Evolutionary conservation across 2,888 invertebrate species (phyloP), one percentile per base, ranked within the genome.

Genomic region (Acheta domesticus): DNA sequence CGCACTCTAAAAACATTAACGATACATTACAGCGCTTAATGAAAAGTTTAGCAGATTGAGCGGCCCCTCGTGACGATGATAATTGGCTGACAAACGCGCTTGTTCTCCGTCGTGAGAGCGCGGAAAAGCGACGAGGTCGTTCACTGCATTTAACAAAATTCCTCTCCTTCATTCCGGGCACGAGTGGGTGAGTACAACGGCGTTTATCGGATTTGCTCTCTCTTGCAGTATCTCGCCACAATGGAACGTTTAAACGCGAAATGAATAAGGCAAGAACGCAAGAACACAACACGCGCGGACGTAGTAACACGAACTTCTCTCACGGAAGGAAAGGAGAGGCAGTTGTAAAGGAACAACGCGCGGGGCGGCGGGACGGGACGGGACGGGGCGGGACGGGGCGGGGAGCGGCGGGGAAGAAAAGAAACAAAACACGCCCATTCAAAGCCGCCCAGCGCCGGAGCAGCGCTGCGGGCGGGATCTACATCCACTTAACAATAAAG

Each of bases 371-470:
- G n/a, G 62, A 14, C 4, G 62, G 62, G 36, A 36, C 36, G 36
- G 36, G 36, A 0, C 36, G 36, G 5, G 36, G 0, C 36, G 36
- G 36, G 36, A 5, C 36, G 36, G 11, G 36, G 36, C 36, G 36
- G 36, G 36, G 36, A 36, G 36, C 36, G 36, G 36, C 36, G 36
- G 36, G 36, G 36, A 36, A 36, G 36, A 36, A 36, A 36, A 62
- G 62, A 62, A 62, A 62, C 62, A 62, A 62, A 62, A 62, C 62
- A 62, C 62, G 14, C n/a, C 62, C 62, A 62, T 62, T 62, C 62
- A 62, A 62, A 62, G 62, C n/a, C 62, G 62, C 62, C 62, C 62
- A n/a, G 62, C 16, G n/a, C 14, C 16, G 62, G 16, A n/a, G n/a
- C n/a, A n/a, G 62, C 62, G 62, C 16, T 62, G 62, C 16, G 16